A percentile compares a stretch with the other conserved stretches of the same genome.
These are phyloP conservation scores for Daboia siamensis DNA, from an alignment of 2,113 vertebrate genomes.

Conservation along the genomic window DNA sequence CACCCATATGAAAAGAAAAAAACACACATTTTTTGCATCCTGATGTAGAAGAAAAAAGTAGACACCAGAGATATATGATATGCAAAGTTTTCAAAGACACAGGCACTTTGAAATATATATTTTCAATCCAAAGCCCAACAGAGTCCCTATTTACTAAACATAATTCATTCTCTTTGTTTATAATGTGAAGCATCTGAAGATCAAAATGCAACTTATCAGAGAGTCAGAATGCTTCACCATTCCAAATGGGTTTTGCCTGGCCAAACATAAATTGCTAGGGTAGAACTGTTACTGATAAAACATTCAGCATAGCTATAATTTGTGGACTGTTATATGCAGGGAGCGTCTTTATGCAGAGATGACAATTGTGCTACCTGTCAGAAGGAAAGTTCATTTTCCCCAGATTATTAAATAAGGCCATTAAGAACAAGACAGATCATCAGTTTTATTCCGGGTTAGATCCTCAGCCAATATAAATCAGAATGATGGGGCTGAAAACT, in stretches of 20 bases:
- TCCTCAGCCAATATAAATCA: conserved; percentile 12
- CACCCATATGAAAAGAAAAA: neutral
- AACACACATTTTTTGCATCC: neutral
- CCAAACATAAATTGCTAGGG: neutral
- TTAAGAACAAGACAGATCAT: conserved; percentile 28
- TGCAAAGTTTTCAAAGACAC: neutral
- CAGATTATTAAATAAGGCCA: conserved; percentile 25
- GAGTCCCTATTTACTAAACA: neutral
- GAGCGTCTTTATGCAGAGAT: conserved; percentile 52
- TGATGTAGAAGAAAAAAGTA: neutral
- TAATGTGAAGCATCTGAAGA: conserved; percentile 1
- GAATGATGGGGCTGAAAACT: neutral
- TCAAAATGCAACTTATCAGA: conserved; percentile 16
- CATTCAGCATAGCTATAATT: conserved; percentile 34
- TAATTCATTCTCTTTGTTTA: conserved; percentile 31
- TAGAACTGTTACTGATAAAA: conserved; percentile 40
- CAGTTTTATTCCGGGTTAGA: conserved; percentile 11
- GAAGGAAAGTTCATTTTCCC: conserved; percentile 40
- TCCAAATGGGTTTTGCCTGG: conserved; percentile 27
- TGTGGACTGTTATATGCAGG: conserved; percentile 39
- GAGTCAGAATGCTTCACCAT: conserved; percentile 25
- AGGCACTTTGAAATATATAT: conserved; percentile 7
- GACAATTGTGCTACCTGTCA: conserved; percentile 47
- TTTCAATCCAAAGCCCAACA: neutral
- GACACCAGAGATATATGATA: conserved; percentile 18